Conservation (phyloP, 2,888 invertebrate genomes). For the Latrodectus hesperus region DNA sequence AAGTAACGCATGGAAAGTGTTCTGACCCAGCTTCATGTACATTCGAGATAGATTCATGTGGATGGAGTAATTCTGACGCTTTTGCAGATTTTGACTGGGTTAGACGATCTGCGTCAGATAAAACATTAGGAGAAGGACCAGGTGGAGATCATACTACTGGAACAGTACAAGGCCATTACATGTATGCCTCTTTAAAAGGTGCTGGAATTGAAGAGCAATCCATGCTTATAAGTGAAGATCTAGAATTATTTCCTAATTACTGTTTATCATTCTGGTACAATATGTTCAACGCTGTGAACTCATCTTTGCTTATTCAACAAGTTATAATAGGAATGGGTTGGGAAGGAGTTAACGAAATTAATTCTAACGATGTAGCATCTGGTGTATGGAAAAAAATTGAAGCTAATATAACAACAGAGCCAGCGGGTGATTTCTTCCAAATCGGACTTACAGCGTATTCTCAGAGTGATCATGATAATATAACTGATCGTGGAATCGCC, state of each 20-base stretch:
- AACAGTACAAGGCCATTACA: slow-evolving; percentile 67
- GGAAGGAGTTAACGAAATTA: slow-evolving; percentile 38
- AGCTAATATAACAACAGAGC: slow-evolving; percentile 40
- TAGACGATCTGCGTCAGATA: slow-evolving; percentile 54
- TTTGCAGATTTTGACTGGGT: slow-evolving; percentile 65
- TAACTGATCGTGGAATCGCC: slow-evolving; percentile 61
- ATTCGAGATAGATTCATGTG: slow-evolving; percentile 68
- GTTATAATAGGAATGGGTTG: slow-evolving; percentile 50
- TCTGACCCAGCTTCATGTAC: slow-evolving; percentile 63
- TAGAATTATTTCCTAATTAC: slow-evolving; percentile 49
- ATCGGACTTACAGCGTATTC: slow-evolving; percentile 50
- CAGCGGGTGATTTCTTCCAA: slow-evolving; percentile 60
- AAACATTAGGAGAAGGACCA: slow-evolving; percentile 60
- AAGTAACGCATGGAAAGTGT: slow-evolving; percentile 59
- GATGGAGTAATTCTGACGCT: slow-evolving; percentile 55
- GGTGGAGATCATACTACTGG: slow-evolving; percentile 48
- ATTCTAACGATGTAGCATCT: slow-evolving; percentile 19
- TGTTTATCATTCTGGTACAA: slow-evolving; percentile 66
- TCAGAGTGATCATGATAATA: slow-evolving; percentile 26
- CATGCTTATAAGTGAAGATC: slow-evolving; percentile 66
- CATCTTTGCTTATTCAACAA: slow-evolving; percentile 46
- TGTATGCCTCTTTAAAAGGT: slow-evolving; percentile 63
- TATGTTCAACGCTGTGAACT: slow-evolving; percentile 60
- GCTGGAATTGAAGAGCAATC: slow-evolving; percentile 28
- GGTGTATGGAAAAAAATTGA: slow-evolving; percentile 57